A percentile compares a stretch with the other conserved stretches of the same genome.
phyloP scores from a whole-genome alignment of 2,113 vertebrate species.

The Panthera tigris region DNA sequence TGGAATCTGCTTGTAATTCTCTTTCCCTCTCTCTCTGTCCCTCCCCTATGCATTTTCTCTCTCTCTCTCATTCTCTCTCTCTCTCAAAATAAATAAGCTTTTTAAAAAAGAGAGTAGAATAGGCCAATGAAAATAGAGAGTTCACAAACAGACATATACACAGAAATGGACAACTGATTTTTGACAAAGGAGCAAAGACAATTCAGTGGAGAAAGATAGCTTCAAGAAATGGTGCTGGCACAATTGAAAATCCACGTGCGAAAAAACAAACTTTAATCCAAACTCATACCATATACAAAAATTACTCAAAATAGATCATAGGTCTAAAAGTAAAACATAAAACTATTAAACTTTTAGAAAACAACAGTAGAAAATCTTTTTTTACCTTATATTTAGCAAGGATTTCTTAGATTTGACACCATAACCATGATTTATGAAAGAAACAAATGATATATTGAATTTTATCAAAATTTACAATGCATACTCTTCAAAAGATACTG shows the following conservation, averaged over 20 bases:
- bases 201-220: not conserved
- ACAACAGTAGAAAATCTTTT: not conserved
- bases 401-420: not conserved
- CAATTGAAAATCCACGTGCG: not conserved
- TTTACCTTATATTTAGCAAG: not conserved
- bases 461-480: not conserved
- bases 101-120: not conserved
- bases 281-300: not conserved
- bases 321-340: not conserved
- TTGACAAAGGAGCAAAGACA: not conserved
- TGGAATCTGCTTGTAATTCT: too few species aligned
- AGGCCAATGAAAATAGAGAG: not conserved
- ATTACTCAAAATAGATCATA: not conserved
- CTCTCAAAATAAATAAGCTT: too few species aligned
- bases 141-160: not conserved
- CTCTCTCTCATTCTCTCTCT: too few species aligned
- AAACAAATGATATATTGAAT: not conserved
- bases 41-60: too few species aligned
- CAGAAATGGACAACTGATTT: not conserved
- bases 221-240: not conserved
- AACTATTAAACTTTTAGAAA: not conserved
- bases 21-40: too few species aligned
- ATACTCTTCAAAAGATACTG: not conserved
- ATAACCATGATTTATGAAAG: not conserved
- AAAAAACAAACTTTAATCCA: not conserved